Conservation (phyloP, 2,888 invertebrate genomes). For the Minunthozetes semirufus region DNA sequence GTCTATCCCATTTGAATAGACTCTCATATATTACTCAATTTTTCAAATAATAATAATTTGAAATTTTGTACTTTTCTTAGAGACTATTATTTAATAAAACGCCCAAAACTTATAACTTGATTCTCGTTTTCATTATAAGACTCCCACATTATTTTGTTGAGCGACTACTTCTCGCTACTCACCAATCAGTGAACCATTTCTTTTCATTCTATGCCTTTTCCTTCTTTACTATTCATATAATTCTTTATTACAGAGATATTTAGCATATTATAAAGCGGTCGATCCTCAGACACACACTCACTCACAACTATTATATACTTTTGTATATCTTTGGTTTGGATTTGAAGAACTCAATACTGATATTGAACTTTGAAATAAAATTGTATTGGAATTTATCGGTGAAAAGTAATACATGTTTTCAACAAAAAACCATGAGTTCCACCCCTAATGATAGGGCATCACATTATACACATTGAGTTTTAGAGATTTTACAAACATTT, state of each 20-base stretch:
- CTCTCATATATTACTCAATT: conserved; percentile 8
- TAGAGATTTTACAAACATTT: neutral
- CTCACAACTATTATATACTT: neutral
- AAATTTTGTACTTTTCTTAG: neutral
- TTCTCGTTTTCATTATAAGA: conserved; percentile 4
- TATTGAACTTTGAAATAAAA: neutral
- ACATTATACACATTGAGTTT: neutral
- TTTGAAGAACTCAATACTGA: neutral
- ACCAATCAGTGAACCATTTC: conserved; percentile 6
- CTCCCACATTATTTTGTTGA: conserved; percentile 24
- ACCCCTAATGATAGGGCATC: conserved; percentile 21
- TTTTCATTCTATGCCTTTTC: neutral
- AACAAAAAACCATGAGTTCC: conserved; percentile 9
- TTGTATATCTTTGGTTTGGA: too few relatives aligned
- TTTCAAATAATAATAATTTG: neutral
- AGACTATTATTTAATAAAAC: conserved; percentile 17
- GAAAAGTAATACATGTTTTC: conserved; percentile 17
- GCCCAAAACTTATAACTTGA: conserved; percentile 28
- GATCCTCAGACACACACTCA: neutral
- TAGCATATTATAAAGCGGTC: conserved; percentile 11
- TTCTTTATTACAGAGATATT: neutral
- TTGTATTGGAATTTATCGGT: conserved; percentile 16
- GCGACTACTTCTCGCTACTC: conserved; percentile 20
- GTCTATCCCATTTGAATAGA: neutral
- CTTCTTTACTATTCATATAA: neutral